Evolutionary conservation across 1,140 invertebrate species (phyloP).

Genomic region (Magallana angulata): DNA sequence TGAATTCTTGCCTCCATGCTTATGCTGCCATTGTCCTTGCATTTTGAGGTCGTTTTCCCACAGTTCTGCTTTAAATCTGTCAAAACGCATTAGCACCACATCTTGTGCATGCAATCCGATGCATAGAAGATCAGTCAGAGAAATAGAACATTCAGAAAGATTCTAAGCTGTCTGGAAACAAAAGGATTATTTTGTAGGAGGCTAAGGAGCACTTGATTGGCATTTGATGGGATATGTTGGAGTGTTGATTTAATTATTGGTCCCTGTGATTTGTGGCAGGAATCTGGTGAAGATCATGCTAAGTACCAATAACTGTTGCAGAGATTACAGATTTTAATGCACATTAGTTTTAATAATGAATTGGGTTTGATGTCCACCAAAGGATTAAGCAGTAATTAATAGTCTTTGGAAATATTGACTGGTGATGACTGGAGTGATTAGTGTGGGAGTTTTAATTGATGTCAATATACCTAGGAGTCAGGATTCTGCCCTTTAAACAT

Average conservation of each 20-base stretch:
- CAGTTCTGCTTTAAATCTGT: constrained; percentile 5
- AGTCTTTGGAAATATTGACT: no score
- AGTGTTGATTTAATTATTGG: background rate
- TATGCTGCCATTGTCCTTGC: background rate
- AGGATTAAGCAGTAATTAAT: no score
- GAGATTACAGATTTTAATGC: no score
- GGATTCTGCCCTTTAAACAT: no score
- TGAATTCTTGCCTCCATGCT: background rate
- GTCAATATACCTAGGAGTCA: no score
- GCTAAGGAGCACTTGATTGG: background rate
- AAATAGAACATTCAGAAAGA: background rate
- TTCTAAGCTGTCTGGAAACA: background rate
- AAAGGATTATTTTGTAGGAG: background rate
- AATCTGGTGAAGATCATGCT: background rate
- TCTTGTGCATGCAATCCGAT: constrained; percentile 3
- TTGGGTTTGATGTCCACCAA: no score
- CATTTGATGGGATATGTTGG: background rate
- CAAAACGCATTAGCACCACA: background rate
- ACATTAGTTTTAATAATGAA: no score
- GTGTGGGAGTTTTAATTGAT: no score
- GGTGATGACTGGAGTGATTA: no score
- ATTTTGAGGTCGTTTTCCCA: background rate
- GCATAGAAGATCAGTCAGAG: background rate
- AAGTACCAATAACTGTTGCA: no score
- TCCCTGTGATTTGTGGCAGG: background rate